Base-by-base conservation (phyloP, 2,797 vertebrate genomes). In the Macrochelys suwanniensis region DNA sequence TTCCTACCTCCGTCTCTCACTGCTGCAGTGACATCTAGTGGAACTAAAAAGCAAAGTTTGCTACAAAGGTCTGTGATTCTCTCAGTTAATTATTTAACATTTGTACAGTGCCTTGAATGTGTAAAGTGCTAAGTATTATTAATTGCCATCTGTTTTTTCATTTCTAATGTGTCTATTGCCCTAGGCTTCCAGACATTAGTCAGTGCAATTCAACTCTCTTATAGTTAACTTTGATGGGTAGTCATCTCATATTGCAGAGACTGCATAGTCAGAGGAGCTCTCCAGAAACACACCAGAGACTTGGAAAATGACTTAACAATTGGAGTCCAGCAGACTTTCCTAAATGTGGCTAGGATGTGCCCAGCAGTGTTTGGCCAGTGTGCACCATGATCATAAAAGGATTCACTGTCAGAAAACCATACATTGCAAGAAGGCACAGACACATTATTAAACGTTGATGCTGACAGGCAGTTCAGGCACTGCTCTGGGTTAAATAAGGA, bases 11-110 rank as follows among this genome's bases (percentile, higher is more conserved):
- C 56, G 21, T 84, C 87, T 50, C 42, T 80, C 87, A 89, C 83
- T 65, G 28, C 84, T 91, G 42, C 74, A 87, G n/a, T 95, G 96
- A 96, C 97, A 96, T 85, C 95, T 96, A 90, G 90, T 96, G 97
- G 95, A 81, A 91, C 7, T n/a, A 71, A 15, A 59, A 82, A 87
- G 49, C 51, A 65, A n/a, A 65, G 74, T 71, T 85, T 50, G 49
- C 0, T 1, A 78, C 42, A 33, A 71, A 54, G 53, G 74, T 77
- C 21, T 47, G 2, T 47, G 71, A 47, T 61, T 77, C 13, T 57
- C 78, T 93, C 19, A 61, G 3, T 68, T 61, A 84, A 61, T 59
- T 47, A 42, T 26, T 50, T 87, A 71, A 80, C 5, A 86, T 85
- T 8, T 42, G 68, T 59, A 50, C 28, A 57, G 56, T 28, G 23